phyloP scores from a whole-genome alignment of 2,888 invertebrate species.

The Saturnia japonica region DNA sequence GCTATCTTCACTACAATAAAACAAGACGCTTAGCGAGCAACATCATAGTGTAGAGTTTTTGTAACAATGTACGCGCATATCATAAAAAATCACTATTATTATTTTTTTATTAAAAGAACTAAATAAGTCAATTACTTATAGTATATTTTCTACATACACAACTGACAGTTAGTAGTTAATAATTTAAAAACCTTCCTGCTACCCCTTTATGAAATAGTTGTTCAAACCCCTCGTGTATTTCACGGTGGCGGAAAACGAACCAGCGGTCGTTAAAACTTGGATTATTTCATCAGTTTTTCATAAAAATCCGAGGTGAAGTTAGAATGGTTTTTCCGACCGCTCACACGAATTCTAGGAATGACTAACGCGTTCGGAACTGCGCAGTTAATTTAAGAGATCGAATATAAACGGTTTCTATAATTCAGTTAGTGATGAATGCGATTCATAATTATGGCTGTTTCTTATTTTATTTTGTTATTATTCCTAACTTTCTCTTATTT shows the following conservation, averaged over 20 bases:
- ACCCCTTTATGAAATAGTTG: slow-evolving; percentile 26
- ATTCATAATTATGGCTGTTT: neutral
- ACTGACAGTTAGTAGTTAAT: neutral
- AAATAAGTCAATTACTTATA: too few species aligned
- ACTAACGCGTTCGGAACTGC: slow-evolving; percentile 23
- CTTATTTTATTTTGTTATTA: too few species aligned
- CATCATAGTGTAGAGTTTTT: too few species aligned
- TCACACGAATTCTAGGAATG: neutral
- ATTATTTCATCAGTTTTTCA: slow-evolving; percentile 43
- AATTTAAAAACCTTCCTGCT: neutral
- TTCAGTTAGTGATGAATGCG: neutral
- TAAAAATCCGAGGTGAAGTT: slow-evolving; percentile 14
- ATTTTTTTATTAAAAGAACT: too few species aligned
- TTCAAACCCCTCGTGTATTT: slow-evolving; percentile 35
- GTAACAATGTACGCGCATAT: too few species aligned
- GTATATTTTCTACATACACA: neutral
- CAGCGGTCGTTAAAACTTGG: slow-evolving; percentile 40
- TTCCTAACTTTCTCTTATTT: too few species aligned
- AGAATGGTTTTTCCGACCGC: slow-evolving; percentile 3
- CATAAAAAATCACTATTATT: too few species aligned
- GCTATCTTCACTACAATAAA: too few species aligned
- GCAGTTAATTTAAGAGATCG: slow-evolving; percentile 42
- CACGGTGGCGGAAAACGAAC: slow-evolving; percentile 18
- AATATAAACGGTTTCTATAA: slow-evolving; percentile 20
- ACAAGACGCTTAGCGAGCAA: too few species aligned